phyloP scores from a whole-genome alignment of 1,140 invertebrate genomes.

The Bombus terrestris region DNA sequence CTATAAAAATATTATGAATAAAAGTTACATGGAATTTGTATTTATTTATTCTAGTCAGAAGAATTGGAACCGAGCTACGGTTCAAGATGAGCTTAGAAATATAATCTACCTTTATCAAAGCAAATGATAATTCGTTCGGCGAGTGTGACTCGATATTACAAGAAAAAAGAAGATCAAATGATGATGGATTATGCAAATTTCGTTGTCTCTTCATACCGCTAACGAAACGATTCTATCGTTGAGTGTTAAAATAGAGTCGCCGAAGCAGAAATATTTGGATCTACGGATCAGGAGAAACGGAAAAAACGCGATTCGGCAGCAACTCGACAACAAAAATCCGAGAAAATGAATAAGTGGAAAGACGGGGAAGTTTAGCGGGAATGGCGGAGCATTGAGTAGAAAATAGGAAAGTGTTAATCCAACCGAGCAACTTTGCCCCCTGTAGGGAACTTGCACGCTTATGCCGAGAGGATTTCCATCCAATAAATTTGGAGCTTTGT shows the following conservation, averaged over 20 bases:
- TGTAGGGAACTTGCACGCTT: conserved; percentile 81
- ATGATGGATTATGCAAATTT: no score
- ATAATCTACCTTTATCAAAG: no score
- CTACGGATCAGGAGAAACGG: no score
- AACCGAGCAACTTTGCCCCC: conserved; percentile 79
- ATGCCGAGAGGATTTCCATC: conserved; percentile 82
- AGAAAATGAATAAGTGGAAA: conserved; percentile 31
- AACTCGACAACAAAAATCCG: background rate
- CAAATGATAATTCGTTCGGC: no score
- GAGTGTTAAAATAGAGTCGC: background rate
- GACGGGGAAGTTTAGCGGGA: conserved; percentile 67
- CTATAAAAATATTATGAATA: no score
- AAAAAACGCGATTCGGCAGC: background rate
- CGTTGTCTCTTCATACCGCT: no score
- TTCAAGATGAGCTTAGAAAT: no score
- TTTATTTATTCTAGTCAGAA: no score
- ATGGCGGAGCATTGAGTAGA: conserved; percentile 75
- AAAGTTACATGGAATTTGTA: no score
- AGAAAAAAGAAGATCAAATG: accelerated
- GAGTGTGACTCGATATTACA: no score
- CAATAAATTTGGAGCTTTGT: conserved; percentile 83
- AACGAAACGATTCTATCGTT: no score
- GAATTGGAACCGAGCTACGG: no score
- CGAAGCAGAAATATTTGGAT: background rate
- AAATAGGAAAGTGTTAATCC: conserved; percentile 84